Conservation (phyloP, 2,113 vertebrate species). For the Stictonetta naevosa region DNA sequence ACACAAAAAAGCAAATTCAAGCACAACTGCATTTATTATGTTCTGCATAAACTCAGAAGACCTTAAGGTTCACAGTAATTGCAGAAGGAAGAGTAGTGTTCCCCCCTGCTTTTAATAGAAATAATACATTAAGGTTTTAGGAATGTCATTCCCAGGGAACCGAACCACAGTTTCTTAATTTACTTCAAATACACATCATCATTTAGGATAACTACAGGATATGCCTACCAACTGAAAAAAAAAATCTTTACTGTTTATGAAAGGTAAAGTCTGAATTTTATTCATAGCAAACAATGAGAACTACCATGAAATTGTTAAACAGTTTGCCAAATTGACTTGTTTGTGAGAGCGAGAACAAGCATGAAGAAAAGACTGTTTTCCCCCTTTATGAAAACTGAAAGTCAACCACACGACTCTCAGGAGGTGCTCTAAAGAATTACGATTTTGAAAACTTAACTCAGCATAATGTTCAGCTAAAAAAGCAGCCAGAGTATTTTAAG, state of each 20-base stretch:
- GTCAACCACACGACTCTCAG: not conserved
- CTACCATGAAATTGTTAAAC: constrained; percentile 50
- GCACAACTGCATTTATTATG: not conserved
- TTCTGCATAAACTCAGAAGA: constrained; percentile 29
- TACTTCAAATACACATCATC: constrained; percentile 22
- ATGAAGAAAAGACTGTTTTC: not conserved
- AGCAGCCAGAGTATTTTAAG: not conserved
- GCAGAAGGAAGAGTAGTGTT: not conserved
- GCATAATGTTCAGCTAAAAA: not conserved
- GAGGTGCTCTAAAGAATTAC: not conserved
- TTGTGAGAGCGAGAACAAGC: not conserved
- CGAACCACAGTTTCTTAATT: constrained; percentile 49
- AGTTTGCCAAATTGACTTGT: constrained; percentile 2
- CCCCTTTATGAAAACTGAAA: not conserved
- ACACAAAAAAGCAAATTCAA: not conserved
- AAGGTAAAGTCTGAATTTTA: constrained; percentile 56
- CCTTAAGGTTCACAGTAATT: constrained; percentile 3
- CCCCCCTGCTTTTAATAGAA: not conserved
- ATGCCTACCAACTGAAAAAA: constrained; percentile 6
- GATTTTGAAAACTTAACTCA: not conserved
- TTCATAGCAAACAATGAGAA: constrained; percentile 42
- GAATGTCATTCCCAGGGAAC: constrained; percentile 29
- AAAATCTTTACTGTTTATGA: not conserved
- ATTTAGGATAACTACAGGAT: constrained; percentile 17
- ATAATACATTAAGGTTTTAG: constrained; percentile 24